Conservation (phyloP, 2,888 invertebrate species). For the Hydrotaea cyrtoneurina region DNA sequence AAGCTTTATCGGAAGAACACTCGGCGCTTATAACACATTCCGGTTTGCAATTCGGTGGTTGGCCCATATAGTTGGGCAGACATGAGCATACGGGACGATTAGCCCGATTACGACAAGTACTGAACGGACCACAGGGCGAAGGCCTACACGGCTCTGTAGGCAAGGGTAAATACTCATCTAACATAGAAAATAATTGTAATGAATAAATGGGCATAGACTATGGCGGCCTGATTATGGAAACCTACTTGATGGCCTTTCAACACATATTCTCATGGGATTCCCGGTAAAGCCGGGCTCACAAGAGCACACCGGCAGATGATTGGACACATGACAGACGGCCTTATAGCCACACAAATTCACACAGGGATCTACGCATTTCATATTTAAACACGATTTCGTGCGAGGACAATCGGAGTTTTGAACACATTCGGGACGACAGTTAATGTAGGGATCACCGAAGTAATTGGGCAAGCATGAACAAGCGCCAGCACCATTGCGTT, state of each 20-base stretch:
- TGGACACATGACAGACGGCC: constrained; percentile 90
- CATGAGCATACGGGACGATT: constrained; percentile 89
- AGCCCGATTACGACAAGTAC: constrained; percentile 82
- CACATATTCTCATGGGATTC: constrained; percentile 89
- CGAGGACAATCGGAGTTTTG: constrained; percentile 91
- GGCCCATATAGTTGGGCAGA: constrained; percentile 85
- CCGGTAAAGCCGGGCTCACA: constrained; percentile 89
- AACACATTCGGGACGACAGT: constrained; percentile 94
- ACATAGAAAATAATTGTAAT: neutral
- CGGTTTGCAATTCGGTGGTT: constrained; percentile 88
- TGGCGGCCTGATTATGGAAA: neutral
- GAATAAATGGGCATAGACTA: too few species aligned
- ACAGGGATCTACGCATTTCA: constrained; percentile 92
- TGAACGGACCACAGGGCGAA: constrained; percentile 82
- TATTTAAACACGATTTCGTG: constrained; percentile 89
- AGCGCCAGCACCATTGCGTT: constrained; percentile 89
- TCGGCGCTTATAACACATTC: constrained; percentile 90
- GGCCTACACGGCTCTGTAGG: constrained; percentile 81
- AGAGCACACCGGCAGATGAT: constrained; percentile 90
- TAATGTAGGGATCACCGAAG: constrained; percentile 92
- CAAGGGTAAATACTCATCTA: constrained; percentile 77
- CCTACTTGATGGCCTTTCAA: constrained; percentile 81
- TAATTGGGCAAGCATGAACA: constrained; percentile 91
- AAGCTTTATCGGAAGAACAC: constrained; percentile 87
- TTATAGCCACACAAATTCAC: constrained; percentile 91